Conservation (phyloP, 2,888 invertebrate species). For the Hemistola chrysoprasaria region DNA sequence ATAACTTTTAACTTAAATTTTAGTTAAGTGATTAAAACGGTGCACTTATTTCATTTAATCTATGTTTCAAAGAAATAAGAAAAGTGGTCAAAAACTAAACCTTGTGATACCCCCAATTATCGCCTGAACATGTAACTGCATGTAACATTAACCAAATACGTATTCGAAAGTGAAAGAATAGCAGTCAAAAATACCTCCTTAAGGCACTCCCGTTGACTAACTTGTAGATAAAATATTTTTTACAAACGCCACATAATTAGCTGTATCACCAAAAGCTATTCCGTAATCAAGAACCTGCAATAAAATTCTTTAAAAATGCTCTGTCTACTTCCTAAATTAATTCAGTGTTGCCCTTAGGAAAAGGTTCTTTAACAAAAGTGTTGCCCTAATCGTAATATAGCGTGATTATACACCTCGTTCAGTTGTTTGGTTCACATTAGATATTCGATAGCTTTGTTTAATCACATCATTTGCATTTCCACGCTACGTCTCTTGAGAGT, state of each 20-base stretch:
- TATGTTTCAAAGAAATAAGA: no score
- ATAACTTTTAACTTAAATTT: slow-evolving; percentile 22
- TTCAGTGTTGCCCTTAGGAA: slow-evolving; percentile 34
- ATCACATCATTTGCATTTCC: slow-evolving; percentile 32
- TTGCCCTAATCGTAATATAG: slow-evolving; percentile 59
- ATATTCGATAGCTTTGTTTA: slow-evolving; percentile 31
- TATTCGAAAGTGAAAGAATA: no score
- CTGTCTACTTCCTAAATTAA: slow-evolving; percentile 56
- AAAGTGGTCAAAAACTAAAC: no score
- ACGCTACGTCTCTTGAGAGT: slow-evolving; percentile 22
- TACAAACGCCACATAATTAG: no score
- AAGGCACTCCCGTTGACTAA: no score
- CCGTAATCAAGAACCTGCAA: slow-evolving; percentile 3
- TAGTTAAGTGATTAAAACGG: slow-evolving; percentile 15
- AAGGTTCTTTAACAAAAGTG: slow-evolving; percentile 15
- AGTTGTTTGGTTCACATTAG: slow-evolving; percentile 34
- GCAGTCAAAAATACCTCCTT: no score
- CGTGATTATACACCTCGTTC: slow-evolving; percentile 57
- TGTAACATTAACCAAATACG: no score
- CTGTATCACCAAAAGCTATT: neutral
- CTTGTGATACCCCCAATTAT: no score
- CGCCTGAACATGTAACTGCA: no score
- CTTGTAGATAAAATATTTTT: no score
- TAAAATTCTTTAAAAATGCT: slow-evolving; percentile 12
- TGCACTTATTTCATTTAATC: slow-evolving; percentile 25